Evolutionary conservation across 2,113 vertebrate genomes (phyloP), one percentile per base, ranked within the genome.

Genomic region (Pitta sordida): DNA sequence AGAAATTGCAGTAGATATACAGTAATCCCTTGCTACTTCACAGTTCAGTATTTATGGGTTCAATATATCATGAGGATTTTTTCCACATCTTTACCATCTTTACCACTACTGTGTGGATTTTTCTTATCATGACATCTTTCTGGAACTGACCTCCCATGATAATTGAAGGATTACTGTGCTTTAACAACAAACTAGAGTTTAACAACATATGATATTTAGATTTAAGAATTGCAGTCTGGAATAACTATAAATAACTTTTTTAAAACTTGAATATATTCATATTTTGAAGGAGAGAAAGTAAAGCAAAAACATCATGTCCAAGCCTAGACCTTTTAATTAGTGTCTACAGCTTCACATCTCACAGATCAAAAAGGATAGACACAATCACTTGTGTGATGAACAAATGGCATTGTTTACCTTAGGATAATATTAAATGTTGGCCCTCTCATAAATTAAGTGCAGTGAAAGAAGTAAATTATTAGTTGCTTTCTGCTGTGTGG

Each of bases 211-310:
- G 12, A 1, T 30, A 64, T 68, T 73, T 69, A 49, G 41, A 53
- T 11, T 48, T 58, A 49, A 1, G 3, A 9, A 46, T 24, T 83
- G 5, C 29, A 46, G 6, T 52, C 34, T 53, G 2, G 27, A 81
- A 65, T 32, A 41, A 16, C 19, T 17, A 30, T 6, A 55, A 71
- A 24, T 8, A 29, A 2, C 11, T 46, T 68, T 69, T 39, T 3
- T 15, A 2, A 1, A 2, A 12, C 1, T 36, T n/a, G 1, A 58
- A 43, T 49, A 71, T 34, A 51, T 43, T 63, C 5, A 7, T 74
- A 32, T 75, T 83, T 76, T 69, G 26, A 73, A 83, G 37, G 15
- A 83, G 13, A 73, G 7, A 58, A 93, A 79, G 11, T 15, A 63
- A 74, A 94, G 17, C 9, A 69, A 27, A 91, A 78, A n/a, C 7